phyloP scores from a whole-genome alignment of 2,888 invertebrate species.

The Ashinkailepas kermadecensis region DNA sequence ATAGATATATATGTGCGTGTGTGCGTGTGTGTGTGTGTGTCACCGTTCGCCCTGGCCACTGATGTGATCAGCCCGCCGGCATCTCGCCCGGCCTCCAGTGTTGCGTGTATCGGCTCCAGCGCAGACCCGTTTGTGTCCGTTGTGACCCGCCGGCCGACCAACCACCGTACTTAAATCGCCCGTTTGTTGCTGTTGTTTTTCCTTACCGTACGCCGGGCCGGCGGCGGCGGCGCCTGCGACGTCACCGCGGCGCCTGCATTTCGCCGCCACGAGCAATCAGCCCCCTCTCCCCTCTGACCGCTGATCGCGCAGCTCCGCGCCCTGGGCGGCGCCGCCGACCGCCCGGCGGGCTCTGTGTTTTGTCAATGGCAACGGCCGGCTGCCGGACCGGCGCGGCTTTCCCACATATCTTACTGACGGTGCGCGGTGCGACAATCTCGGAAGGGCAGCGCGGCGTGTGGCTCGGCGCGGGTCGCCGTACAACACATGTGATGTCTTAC shows the following conservation, averaged over 20 bases:
- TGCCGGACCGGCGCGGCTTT: not conserved
- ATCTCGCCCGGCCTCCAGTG: not conserved
- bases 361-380: not conserved
- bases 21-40: not conserved
- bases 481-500: constrained; percentile 14
- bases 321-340: no score
- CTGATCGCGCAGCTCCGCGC: no score
- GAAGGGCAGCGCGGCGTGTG: no score
- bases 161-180: not conserved
- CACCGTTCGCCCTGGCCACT: not conserved
- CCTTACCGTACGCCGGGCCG: not conserved
- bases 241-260: no score
- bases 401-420: constrained; percentile 9
- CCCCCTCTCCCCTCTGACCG: no score
- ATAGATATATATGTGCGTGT: not conserved
- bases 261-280: no score
- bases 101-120: not conserved
- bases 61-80: not conserved
- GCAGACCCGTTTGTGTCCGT: no score
- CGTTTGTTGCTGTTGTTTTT: constrained; percentile 2
- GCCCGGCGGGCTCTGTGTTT: not conserved
- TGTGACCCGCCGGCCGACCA: not conserved
- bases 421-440: not conserved
- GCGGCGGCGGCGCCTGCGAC: not conserved
- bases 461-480: not conserved